A percentile compares a stretch with the other conserved stretches of the same genome.
Conservation (phyloP, 2,113 vertebrate genomes). For the Phrynosoma blainvillii region DNA sequence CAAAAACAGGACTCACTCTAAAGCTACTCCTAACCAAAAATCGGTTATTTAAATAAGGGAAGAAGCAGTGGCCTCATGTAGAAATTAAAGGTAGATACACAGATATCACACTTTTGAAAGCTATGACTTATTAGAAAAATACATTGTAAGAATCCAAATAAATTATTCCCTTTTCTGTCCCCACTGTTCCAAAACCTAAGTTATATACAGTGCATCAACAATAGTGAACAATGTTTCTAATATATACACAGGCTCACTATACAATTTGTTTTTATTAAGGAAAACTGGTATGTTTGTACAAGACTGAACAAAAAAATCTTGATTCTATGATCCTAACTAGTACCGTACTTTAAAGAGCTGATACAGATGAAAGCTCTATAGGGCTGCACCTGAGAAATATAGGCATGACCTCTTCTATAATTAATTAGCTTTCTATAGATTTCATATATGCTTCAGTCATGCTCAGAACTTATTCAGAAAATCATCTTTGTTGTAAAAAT, state of each 20-base stretch:
- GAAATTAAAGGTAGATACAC: not conserved
- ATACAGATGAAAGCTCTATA: not conserved
- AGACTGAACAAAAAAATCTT: not conserved
- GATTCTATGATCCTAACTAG: not conserved
- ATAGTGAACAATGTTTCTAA: not conserved
- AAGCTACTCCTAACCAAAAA: not conserved
- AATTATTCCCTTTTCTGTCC: not conserved
- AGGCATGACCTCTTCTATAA: no score
- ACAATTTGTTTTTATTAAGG: not conserved
- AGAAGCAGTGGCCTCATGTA: not conserved
- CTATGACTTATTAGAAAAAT: not conserved
- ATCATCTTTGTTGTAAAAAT: no score
- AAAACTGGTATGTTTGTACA: not conserved
- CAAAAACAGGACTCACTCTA: not conserved
- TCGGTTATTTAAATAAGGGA: not conserved
- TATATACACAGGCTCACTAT: not conserved
- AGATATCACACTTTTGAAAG: not conserved
- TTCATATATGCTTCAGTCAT: no score
- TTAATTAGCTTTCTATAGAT: no score
- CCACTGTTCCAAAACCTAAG: not conserved
- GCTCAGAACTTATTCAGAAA: no score
- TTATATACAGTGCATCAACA: not conserved
- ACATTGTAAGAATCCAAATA: not conserved
- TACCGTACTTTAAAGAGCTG: not conserved
- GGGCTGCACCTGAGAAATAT: constrained; percentile 26